Evolutionary conservation across 2,797 vertebrate species (phyloP).

Genomic region (Cyclura pinguis): DNA sequence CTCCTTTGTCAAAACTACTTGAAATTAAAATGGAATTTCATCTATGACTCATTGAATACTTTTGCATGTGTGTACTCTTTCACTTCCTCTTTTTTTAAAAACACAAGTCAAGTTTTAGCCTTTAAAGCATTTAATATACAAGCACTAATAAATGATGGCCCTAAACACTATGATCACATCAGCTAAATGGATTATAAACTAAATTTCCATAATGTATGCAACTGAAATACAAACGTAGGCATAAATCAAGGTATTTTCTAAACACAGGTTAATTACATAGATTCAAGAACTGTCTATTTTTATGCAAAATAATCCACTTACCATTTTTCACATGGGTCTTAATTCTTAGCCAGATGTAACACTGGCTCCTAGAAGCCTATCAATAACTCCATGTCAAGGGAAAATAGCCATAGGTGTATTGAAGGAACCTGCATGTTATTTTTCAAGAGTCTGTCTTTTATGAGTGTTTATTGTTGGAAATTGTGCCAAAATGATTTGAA

Average conservation of each 20-base stretch:
- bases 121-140: slow-evolving; percentile 93
- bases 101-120: slow-evolving; percentile 87
- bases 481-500: slow-evolving; percentile 99
- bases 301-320: slow-evolving; percentile 99
- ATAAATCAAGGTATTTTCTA: slow-evolving; percentile 99
- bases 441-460: slow-evolving; percentile 93
- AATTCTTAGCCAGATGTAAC: slow-evolving; percentile 83
- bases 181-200: slow-evolving; percentile 99
- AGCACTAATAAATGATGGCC: slow-evolving; percentile 97
- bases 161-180: slow-evolving; percentile 97
- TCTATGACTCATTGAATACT: slow-evolving; percentile 93
- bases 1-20: slow-evolving; percentile 80
- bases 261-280: slow-evolving; percentile 98
- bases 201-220: slow-evolving; percentile 99
- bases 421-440: slow-evolving; percentile 88
- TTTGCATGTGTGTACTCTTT: slow-evolving; percentile 86
- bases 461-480: slow-evolving; percentile 99
- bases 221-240: slow-evolving; percentile 91
- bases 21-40: slow-evolving; percentile 90
- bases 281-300: slow-evolving; percentile 96
- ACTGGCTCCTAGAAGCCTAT: slow-evolving; percentile 88
- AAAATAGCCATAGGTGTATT: slow-evolving; percentile 89
- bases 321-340: slow-evolving; percentile 87
- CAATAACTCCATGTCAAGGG: slow-evolving; percentile 90
- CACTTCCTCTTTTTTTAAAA: background rate